Conservation (phyloP, 2,797 vertebrate genomes). For the Phoxinus dragarum region DNA sequence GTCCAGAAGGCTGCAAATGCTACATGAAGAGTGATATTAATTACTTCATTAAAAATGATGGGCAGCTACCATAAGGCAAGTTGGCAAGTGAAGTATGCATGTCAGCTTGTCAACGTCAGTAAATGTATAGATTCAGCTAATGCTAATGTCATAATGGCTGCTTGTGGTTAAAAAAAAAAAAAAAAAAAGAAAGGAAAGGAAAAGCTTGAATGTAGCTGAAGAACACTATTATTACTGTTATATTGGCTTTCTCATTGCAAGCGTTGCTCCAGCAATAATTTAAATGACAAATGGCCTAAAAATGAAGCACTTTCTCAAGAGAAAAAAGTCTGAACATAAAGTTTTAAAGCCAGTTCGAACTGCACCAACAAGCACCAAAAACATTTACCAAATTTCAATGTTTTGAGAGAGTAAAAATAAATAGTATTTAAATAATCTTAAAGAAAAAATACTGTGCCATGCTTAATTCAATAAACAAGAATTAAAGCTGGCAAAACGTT, state of each 20-base stretch:
- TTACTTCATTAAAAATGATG: slow-evolving; percentile 32
- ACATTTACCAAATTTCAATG: not conserved
- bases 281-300: slow-evolving; percentile 14
- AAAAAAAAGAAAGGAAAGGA: not conserved
- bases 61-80: slow-evolving; percentile 19
- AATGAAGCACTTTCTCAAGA: not conserved
- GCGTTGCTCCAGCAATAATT: slow-evolving; percentile 15
- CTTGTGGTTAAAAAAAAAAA: too few relatives aligned
- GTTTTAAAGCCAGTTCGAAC: not conserved
- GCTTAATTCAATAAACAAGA: not conserved
- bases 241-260: not conserved
- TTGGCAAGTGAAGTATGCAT: slow-evolving; percentile 17
- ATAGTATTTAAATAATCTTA: not conserved
- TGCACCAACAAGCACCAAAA: not conserved
- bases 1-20: not conserved
- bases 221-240: not conserved
- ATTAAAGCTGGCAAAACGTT: not conserved
- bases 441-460: not conserved
- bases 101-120: slow-evolving; percentile 1
- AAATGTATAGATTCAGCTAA: slow-evolving; percentile 17
- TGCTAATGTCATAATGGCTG: not conserved
- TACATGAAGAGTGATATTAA: slow-evolving; percentile 12
- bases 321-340: not conserved
- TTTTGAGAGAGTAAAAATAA: not conserved
- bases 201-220: not conserved